Conservation (phyloP, 2,888 invertebrate genomes). For the Trissonchulus sp. region DNA sequence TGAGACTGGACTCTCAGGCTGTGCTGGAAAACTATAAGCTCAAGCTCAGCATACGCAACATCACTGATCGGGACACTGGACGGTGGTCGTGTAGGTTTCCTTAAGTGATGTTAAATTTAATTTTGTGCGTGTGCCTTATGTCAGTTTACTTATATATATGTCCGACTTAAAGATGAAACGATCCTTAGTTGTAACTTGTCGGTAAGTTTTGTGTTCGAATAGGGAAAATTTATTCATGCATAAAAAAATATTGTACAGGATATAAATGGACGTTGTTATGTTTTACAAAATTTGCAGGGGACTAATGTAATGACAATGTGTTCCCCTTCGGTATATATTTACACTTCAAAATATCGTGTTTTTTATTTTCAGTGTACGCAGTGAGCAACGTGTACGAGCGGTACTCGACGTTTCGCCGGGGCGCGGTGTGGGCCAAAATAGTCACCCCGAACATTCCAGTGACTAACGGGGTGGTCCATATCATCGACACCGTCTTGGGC, state of each 20-base stretch:
- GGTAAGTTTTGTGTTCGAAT: too few relatives aligned
- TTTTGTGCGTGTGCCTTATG: neutral
- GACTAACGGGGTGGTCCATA: constrained; percentile 51
- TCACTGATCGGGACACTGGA: constrained; percentile 50
- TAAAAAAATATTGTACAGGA: too few relatives aligned
- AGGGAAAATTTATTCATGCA: too few relatives aligned
- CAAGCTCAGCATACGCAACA: constrained; percentile 49
- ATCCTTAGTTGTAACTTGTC: too few relatives aligned
- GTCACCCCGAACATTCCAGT: constrained; percentile 52
- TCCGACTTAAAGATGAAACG: too few relatives aligned
- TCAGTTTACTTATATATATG: too few relatives aligned
- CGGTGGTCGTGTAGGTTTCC: constrained; percentile 41
- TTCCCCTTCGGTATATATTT: too few relatives aligned
- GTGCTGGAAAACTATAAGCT: constrained; percentile 51
- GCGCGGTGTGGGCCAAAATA: constrained; percentile 52
- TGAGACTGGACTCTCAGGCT: constrained; percentile 48
- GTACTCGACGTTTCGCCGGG: constrained; percentile 48
- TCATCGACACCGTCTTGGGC: constrained; percentile 49
- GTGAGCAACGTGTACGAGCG: constrained; percentile 51
- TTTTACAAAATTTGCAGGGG: too few relatives aligned
- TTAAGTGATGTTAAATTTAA: neutral
- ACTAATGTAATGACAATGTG: too few relatives aligned
- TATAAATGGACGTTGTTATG: too few relatives aligned
- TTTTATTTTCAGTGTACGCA: constrained; percentile 45
- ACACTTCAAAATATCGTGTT: too few relatives aligned